phyloP scores from a whole-genome alignment of 2,113 vertebrate genomes.

The Triplophysa tibetana region DNA sequence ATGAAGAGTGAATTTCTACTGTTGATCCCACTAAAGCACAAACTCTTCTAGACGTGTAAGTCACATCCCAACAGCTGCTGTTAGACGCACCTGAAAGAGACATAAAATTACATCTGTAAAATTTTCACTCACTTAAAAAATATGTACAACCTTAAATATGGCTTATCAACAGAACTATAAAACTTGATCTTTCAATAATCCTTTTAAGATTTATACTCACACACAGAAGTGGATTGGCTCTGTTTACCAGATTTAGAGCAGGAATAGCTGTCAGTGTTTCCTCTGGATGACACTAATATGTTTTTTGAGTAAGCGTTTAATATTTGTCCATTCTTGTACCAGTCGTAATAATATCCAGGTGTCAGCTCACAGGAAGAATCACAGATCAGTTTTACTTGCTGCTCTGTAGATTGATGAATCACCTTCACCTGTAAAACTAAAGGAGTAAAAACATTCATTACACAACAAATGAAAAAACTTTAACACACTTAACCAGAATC shows the following conservation, averaged over 20 bases:
- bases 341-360: too few species aligned
- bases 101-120: neutral
- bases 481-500: neutral
- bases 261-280: too few species aligned
- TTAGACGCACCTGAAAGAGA: constrained; percentile 20
- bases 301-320: too few species aligned
- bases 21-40: constrained; percentile 35
- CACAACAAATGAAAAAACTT: neutral
- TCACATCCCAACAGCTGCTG: constrained; percentile 23
- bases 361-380: neutral
- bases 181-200: too few species aligned
- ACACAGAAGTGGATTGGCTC: neutral
- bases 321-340: too few species aligned
- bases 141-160: too few species aligned
- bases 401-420: too few species aligned
- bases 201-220: too few species aligned
- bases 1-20: constrained; percentile 39
- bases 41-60: constrained; percentile 23
- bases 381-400: constrained; percentile 18
- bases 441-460: neutral
- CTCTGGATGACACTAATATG: too few species aligned
- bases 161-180: too few species aligned
- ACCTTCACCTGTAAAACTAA: too few species aligned
- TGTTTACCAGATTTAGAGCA: neutral
- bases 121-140: neutral